Conservation (phyloP, 2,888 invertebrate species). For the Agriopis marginaria region DNA sequence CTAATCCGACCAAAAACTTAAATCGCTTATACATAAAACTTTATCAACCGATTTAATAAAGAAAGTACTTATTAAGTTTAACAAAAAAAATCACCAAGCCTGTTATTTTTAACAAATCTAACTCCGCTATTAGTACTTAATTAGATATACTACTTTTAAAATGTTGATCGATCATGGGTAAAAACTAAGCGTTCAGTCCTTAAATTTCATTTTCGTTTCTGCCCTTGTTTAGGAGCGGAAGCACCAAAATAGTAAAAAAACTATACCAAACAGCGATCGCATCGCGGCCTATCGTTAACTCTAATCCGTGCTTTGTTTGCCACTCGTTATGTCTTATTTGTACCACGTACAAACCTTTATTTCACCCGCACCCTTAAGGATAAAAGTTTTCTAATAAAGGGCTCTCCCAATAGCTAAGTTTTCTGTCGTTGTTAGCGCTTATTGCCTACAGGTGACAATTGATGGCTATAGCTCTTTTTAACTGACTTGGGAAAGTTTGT, state of each 20-base stretch:
- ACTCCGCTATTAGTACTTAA: too few species aligned
- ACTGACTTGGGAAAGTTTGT: slow-evolving; percentile 69
- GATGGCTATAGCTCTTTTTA: slow-evolving; percentile 81
- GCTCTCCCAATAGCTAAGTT: slow-evolving; percentile 76
- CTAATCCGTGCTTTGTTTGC: slow-evolving; percentile 53
- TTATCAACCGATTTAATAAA: too few species aligned
- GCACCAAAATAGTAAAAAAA: slow-evolving; percentile 40
- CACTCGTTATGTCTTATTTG: slow-evolving; percentile 80
- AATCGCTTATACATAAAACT: too few species aligned
- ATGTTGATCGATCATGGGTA: too few species aligned
- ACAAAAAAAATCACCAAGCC: too few species aligned
- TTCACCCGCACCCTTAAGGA: slow-evolving; percentile 71
- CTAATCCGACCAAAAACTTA: too few species aligned
- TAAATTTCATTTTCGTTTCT: neutral
- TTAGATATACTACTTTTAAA: too few species aligned
- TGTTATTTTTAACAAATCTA: too few species aligned
- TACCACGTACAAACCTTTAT: slow-evolving; percentile 80
- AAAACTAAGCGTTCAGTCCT: neutral
- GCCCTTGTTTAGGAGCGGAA: neutral
- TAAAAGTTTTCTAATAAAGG: slow-evolving; percentile 85
- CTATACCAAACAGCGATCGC: slow-evolving; percentile 44
- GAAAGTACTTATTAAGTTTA: too few species aligned
- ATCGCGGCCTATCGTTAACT: slow-evolving; percentile 43
- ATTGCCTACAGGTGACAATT: slow-evolving; percentile 84
- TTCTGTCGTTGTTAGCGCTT: slow-evolving; percentile 65